These are phyloP conservation scores for Pocillopora meandrina DNA, from an alignment of 92 coral and sea anemone genomes.

Conservation along the genomic window DNA sequence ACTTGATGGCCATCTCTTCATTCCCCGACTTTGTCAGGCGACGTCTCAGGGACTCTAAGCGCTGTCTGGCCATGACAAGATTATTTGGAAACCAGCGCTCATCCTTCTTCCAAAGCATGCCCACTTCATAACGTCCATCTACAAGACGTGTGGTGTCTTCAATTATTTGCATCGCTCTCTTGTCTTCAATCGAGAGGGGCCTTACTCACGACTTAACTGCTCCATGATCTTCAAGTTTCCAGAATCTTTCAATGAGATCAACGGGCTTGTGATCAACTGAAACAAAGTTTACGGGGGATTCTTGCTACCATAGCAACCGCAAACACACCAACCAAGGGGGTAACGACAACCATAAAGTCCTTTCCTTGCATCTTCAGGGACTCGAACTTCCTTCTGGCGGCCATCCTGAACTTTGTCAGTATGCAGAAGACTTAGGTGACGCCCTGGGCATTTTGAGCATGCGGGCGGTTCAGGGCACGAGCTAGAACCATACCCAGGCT, in stretches of 20 bases:
- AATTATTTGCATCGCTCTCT: slow-evolving; percentile 29
- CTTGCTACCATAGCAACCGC: slow-evolving; percentile 17
- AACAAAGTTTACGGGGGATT: slow-evolving; percentile 28
- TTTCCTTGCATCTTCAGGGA: slow-evolving; percentile 38
- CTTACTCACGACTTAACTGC: slow-evolving; percentile 10
- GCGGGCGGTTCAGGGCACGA: slow-evolving; percentile 62
- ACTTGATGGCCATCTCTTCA: slow-evolving; percentile 40
- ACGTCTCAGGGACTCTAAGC: slow-evolving; percentile 38
- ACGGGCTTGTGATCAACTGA: slow-evolving; percentile 18
- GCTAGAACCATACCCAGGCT: slow-evolving; percentile 54
- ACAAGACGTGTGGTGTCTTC: slow-evolving; percentile 36
- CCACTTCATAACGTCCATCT: slow-evolving; percentile 53
- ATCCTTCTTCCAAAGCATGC: slow-evolving; percentile 6
- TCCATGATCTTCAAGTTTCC: slow-evolving; percentile 49
- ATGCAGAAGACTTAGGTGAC: slow-evolving; percentile 60
- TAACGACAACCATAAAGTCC: slow-evolving; percentile 57
- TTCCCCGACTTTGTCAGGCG: slow-evolving; percentile 41
- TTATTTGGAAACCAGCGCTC: neutral
- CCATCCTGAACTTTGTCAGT: slow-evolving; percentile 11
- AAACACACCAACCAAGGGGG: slow-evolving; percentile 61
- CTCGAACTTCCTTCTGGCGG: slow-evolving; percentile 52
- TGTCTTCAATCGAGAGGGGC: slow-evolving; percentile 47
- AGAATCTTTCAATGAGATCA: slow-evolving; percentile 35
- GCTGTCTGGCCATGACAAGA: slow-evolving; percentile 25
- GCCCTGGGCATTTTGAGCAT: slow-evolving; percentile 48